These are phyloP conservation scores for Montipora capricornis DNA, from an alignment of 64 coral and sea anemone species.

Conservation along the genomic window DNA sequence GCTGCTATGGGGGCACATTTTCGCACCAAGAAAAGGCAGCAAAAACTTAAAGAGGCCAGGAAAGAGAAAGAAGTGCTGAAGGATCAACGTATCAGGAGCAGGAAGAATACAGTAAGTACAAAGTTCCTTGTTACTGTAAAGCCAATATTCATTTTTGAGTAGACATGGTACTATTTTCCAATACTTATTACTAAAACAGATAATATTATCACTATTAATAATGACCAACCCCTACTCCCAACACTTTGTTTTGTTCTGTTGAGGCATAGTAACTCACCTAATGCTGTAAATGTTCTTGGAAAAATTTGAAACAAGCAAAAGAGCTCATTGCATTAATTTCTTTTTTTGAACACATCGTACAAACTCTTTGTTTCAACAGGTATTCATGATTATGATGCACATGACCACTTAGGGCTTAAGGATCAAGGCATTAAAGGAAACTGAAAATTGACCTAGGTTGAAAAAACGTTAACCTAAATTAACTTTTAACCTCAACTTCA, in stretches of 20 bases:
- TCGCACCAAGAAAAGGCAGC: slow-evolving; percentile 11
- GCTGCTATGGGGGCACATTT: slow-evolving; percentile 34
- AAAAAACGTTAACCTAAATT: not conserved
- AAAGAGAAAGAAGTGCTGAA: slow-evolving; percentile 43
- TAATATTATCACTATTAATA: not conserved
- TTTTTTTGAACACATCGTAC: too few species aligned
- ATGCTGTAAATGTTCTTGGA: too few species aligned
- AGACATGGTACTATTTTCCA: not conserved
- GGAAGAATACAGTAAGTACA: slow-evolving; percentile 5
- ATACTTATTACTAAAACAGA: too few species aligned
- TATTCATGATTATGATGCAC: too few species aligned
- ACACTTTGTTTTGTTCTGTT: not conserved
- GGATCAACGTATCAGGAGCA: slow-evolving; percentile 5
- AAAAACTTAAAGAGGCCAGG: slow-evolving; percentile 34
- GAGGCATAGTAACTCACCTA: not conserved
- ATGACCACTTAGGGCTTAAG: too few species aligned
- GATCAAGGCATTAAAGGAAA: too few species aligned
- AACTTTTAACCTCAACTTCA: not conserved
- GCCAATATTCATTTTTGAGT: not conserved
- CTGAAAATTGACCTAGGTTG: too few species aligned
- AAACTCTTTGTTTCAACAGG: too few species aligned
- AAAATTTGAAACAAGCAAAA: too few species aligned
- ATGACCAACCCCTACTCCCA: not conserved
- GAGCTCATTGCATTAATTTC: too few species aligned
- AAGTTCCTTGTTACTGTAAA: slow-evolving; percentile 12